Conservation (phyloP, 64 coral and sea anemone species). For the Montipora sp. region DNA sequence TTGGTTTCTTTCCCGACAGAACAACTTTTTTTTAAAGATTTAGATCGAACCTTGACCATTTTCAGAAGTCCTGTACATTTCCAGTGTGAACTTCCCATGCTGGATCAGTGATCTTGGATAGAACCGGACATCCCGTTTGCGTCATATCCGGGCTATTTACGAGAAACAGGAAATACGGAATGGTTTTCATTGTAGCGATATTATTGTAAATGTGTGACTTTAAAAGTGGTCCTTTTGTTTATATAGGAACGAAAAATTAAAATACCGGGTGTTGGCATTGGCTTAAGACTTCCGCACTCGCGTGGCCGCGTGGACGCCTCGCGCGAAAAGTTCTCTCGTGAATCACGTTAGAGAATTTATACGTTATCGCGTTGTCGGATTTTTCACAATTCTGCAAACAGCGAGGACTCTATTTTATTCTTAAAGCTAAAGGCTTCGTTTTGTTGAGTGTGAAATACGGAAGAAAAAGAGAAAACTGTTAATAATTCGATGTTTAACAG, state of each 20-base stretch:
- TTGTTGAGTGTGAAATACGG: not conserved
- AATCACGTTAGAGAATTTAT: not conserved
- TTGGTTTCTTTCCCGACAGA: too few species aligned
- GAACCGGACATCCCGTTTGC: slow-evolving; percentile 10
- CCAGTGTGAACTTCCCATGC: slow-evolving; percentile 4
- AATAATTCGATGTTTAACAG: not conserved
- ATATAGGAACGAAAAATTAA: slow-evolving; percentile 14
- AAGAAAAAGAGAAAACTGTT: not conserved
- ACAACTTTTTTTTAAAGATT: too few species aligned
- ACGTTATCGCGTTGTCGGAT: not conserved
- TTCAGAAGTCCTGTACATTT: not conserved
- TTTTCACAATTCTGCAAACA: not conserved
- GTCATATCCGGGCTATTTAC: slow-evolving; percentile 39
- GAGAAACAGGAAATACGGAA: slow-evolving; percentile 45
- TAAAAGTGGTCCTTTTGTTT: slow-evolving; percentile 16
- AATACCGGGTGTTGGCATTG: not conserved
- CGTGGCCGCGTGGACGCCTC: not conserved
- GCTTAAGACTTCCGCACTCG: slow-evolving; percentile 50
- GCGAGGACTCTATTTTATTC: not conserved
- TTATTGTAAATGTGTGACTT: slow-evolving; percentile 21
- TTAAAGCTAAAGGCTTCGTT: not conserved
- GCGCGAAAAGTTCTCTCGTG: not conserved
- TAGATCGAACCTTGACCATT: not conserved
- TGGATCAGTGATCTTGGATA: not conserved
- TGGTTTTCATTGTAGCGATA: slow-evolving; percentile 23